phyloP scores from a whole-genome alignment of 2,113 vertebrate genomes.

The Acanthisitta chloris region DNA sequence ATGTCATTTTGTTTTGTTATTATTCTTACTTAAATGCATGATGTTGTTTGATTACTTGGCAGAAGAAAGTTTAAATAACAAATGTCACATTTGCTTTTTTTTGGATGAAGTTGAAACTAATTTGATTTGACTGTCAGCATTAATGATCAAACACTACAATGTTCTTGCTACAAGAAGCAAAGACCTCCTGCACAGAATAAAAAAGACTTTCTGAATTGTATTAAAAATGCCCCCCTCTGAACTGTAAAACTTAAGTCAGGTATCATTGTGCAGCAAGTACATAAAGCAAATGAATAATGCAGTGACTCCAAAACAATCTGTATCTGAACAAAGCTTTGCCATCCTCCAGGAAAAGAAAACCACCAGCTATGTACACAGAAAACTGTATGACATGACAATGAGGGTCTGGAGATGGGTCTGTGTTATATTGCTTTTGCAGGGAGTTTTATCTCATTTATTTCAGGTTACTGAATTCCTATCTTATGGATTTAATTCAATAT shows the following conservation, averaged over 20 bases:
- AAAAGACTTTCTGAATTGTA: neutral
- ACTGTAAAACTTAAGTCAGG: neutral
- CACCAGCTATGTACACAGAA: neutral
- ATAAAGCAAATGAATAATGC: neutral
- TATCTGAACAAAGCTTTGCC: neutral
- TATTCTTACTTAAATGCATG: neutral
- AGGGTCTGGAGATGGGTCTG: neutral
- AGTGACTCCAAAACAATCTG: neutral
- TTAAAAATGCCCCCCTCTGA: neutral
- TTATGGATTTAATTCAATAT: neutral
- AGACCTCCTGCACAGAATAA: neutral
- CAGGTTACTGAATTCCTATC: neutral
- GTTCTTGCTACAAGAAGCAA: neutral
- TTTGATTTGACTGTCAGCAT: neutral
- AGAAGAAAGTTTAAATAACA: neutral
- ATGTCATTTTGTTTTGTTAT: neutral
- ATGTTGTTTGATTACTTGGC: neutral
- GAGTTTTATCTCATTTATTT: neutral
- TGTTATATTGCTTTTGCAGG: neutral
- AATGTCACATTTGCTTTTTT: neutral
- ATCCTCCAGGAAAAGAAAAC: neutral
- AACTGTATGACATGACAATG: neutral
- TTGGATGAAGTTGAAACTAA: neutral
- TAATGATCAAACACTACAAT: neutral
- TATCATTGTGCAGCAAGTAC: neutral